Evolutionary conservation across 2,888 invertebrate genomes (phyloP).

Genomic region (Thymelicus sylvestris): DNA sequence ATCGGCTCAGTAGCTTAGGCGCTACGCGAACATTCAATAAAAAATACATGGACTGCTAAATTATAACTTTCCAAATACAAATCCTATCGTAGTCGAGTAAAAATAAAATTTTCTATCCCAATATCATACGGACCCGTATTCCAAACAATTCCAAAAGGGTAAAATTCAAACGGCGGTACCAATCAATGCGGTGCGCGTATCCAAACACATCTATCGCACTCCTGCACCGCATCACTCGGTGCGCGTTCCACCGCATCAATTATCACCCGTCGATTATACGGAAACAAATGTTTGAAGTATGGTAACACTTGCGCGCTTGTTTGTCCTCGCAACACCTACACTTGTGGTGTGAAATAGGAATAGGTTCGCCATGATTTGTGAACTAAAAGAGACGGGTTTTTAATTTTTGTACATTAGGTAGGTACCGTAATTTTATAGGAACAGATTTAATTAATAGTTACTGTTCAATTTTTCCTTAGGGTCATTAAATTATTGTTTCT

Average conservation of each 20-base stretch:
- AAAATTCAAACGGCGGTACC: neutral
- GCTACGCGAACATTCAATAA: too few relatives aligned
- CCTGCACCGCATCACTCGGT: slow-evolving; percentile 51
- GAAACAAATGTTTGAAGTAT: slow-evolving; percentile 39
- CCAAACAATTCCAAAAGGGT: neutral
- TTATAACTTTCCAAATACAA: too few relatives aligned
- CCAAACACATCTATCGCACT: slow-evolving; percentile 43
- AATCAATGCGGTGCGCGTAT: neutral
- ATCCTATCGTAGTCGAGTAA: too few relatives aligned
- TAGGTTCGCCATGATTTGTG: neutral
- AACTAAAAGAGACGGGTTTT: neutral
- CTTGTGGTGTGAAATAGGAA: neutral
- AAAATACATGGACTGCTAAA: too few relatives aligned
- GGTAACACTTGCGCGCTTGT: slow-evolving; percentile 29
- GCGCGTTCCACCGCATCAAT: slow-evolving; percentile 49
- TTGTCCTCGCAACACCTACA: slow-evolving; percentile 14
- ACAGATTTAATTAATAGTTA: too few relatives aligned
- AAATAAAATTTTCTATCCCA: too few relatives aligned
- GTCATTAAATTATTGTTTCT: too few relatives aligned
- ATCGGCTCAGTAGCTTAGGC: too few relatives aligned
- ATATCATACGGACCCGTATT: too few relatives aligned
- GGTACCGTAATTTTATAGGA: too few relatives aligned
- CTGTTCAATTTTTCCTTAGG: too few relatives aligned
- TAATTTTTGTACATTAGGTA: too few relatives aligned
- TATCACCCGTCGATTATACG: slow-evolving; percentile 44